Evolutionary conservation across 2,888 invertebrate genomes (phyloP).

Genomic region (Cheilosia variabilis): DNA sequence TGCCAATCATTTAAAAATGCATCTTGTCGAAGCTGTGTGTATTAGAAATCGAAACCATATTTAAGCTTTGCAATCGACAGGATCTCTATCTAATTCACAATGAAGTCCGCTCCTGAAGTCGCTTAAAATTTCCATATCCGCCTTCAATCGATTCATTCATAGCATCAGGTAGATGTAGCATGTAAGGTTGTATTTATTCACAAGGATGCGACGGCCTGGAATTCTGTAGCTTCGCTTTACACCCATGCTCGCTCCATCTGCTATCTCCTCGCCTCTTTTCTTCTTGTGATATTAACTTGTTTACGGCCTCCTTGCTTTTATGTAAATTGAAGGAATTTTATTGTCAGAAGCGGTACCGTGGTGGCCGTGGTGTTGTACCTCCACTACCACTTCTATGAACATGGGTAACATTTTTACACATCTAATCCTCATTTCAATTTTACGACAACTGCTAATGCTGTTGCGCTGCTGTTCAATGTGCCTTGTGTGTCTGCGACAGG

Average conservation of each 20-base stretch:
- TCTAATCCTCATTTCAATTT: conserved; percentile 62
- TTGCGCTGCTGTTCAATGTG: conserved; percentile 34
- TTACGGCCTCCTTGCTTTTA: conserved; percentile 54
- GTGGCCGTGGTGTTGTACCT: conserved; percentile 30
- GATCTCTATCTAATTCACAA: too few relatives aligned
- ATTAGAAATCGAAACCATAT: too few relatives aligned
- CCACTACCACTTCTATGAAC: conserved; percentile 10
- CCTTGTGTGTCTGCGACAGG: conserved; percentile 7
- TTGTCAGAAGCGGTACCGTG: conserved; percentile 33
- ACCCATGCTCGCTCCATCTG: conserved; percentile 1
- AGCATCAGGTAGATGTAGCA: too few relatives aligned
- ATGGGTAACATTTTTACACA: conserved; percentile 62
- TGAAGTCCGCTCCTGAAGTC: too few relatives aligned
- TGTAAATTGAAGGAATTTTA: conserved; percentile 60
- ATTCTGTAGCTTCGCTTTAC: background rate
- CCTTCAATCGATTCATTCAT: too few relatives aligned
- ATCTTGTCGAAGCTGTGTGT: too few relatives aligned
- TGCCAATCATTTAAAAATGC: too few relatives aligned
- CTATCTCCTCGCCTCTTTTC: too few relatives aligned
- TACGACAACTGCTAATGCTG: conserved; percentile 56
- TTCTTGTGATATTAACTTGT: conserved; percentile 51
- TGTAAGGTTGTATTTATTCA: too few relatives aligned
- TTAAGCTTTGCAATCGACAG: too few relatives aligned
- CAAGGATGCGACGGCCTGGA: too few relatives aligned
- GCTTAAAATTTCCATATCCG: too few relatives aligned